A percentile compares a stretch with the other conserved stretches of the same genome.
Evolutionary conservation across 2,797 vertebrate species (phyloP).

Genomic region (Synanceia verrucosa): DNA sequence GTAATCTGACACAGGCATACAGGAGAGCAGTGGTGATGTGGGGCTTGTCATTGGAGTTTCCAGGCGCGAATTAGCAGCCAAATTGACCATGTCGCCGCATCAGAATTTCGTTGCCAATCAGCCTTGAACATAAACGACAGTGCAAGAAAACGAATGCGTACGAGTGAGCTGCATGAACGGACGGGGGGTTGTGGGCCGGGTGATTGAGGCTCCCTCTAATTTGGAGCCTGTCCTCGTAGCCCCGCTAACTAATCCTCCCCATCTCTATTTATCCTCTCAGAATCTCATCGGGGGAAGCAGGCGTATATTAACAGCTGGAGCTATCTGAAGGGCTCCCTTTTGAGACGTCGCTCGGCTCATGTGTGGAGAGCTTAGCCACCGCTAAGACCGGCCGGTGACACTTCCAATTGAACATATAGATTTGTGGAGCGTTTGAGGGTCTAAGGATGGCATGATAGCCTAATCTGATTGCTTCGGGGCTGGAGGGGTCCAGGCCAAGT

Average conservation of each 20-base stretch:
- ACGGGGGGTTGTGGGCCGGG: conserved; percentile 41
- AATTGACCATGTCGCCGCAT: conserved; percentile 78
- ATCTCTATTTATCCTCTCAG: conserved; percentile 80
- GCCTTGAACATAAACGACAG: conserved; percentile 66
- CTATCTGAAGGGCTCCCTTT: conserved; percentile 74
- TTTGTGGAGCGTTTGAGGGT: conserved; percentile 61
- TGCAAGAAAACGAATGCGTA: conserved; percentile 49
- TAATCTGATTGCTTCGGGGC: conserved; percentile 77
- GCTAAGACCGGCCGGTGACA: conserved; percentile 67
- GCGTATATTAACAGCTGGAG: conserved; percentile 72
- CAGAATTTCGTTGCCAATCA: conserved; percentile 75
- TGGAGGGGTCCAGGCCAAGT: conserved; percentile 48
- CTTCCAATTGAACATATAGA: conserved; percentile 77
- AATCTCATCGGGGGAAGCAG: conserved; percentile 76
- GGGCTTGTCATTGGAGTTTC: conserved; percentile 59
- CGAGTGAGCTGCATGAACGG: conserved; percentile 12
- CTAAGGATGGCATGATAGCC: conserved; percentile 60
- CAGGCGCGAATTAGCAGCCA: conserved; percentile 71
- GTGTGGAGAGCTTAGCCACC: conserved; percentile 65
- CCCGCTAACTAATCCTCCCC: conserved; percentile 77
- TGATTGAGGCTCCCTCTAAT: conserved; percentile 76
- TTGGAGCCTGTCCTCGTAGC: conserved; percentile 79
- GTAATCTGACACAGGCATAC: conserved; percentile 67
- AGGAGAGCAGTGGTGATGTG: conserved; percentile 14
- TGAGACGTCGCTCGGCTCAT: conserved; percentile 63